Base-by-base conservation (phyloP, 2,797 vertebrate species). In the Enteromius trimaculatus region DNA sequence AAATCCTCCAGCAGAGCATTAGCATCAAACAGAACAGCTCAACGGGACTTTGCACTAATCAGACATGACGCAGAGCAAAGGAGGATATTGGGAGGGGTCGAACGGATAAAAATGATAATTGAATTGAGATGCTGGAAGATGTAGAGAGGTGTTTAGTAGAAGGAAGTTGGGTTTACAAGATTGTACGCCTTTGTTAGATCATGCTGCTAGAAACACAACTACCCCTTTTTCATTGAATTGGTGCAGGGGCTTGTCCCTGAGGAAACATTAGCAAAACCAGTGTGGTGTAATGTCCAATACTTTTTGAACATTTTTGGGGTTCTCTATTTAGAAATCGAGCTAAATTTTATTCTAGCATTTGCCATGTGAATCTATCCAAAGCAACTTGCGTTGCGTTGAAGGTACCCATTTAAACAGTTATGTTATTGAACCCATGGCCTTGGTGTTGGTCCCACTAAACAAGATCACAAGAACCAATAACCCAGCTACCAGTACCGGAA, bases 1-100 rank as follows among this genome's bases (percentile, higher is more conserved):
- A 93, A 94, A 93, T 94, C 90, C 91, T 91, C 88, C 87, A 86
- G 89, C 86, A 37, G 89, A 89, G 90, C 87, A 87, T 92, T 88
- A 90, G 83, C 86, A 91, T 84, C 87, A 88, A 90, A 90, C 89
- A 82, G 87, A 85, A 88, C 84, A 92, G 90, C 92, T 93, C 90
- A 92, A 90, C 60, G 77, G 84, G 58, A 87, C 90, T 90, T 92
- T 91, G 90, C 87, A 89, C 88, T 91, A 90, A 91, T 92, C 90
- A 91, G 90, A 84, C 90, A 70, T 85, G 84, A 81, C 86, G 85
- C 88, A 90, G 91, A 93, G 90, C 89, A 90, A 92, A 89, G 86
- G 86, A 86, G 88, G 88, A 23, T 91, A 89, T 90, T 90, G 90
- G 86, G 77, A 72, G 37, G 55, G 75, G 47, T 23, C 23, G 62